Conservation (phyloP, 2,797 vertebrate genomes). For the Sebastes wilsoni region DNA sequence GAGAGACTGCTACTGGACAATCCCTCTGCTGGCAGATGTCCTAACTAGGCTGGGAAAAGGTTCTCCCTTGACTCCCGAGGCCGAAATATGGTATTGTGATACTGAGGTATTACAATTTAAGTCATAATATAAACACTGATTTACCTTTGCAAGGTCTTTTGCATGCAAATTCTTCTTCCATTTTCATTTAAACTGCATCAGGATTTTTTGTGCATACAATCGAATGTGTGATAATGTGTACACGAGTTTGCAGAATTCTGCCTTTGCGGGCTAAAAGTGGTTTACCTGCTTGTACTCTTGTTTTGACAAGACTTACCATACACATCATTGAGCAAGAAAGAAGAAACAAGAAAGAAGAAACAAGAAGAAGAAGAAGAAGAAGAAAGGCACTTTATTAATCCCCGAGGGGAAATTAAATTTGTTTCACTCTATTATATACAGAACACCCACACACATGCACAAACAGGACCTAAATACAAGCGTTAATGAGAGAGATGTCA, state of each 20-base stretch:
- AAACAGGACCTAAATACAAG: too few relatives aligned
- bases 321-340: background rate
- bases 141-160: background rate
- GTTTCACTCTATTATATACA: too few relatives aligned
- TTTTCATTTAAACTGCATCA: background rate
- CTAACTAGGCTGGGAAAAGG: conserved; percentile 17
- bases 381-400: too few relatives aligned
- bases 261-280: background rate
- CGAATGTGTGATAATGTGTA: background rate
- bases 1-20: conserved; percentile 38
- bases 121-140: background rate
- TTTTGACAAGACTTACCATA: background rate
- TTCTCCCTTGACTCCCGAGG: background rate
- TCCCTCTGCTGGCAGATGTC: conserved; percentile 21
- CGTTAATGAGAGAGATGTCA: too few relatives aligned
- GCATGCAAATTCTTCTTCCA: background rate
- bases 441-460: too few relatives aligned
- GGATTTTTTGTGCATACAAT: background rate
- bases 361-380: too few relatives aligned
- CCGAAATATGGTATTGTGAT: background rate
- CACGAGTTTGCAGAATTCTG: background rate
- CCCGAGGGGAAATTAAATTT: too few relatives aligned
- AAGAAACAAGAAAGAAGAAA: too few relatives aligned
- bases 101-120: background rate
- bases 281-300: background rate